A percentile compares a stretch with the other conserved stretches of the same genome.
Conservation (phyloP, 92 coral and sea anemone species). For the Meandrina meandrites region DNA sequence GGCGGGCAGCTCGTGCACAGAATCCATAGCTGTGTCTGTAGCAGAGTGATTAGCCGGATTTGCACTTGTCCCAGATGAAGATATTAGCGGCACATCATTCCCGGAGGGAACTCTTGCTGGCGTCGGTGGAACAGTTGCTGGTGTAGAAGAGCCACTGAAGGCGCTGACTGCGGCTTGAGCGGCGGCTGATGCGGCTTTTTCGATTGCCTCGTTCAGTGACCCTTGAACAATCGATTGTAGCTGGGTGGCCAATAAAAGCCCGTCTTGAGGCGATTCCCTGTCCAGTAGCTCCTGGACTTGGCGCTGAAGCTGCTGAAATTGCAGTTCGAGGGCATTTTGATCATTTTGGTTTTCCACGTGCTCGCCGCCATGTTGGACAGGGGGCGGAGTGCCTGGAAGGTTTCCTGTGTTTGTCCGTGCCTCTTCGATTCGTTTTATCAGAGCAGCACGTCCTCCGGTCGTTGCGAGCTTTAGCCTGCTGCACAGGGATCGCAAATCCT, state of each 20-base stretch:
- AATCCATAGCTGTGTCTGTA: neutral
- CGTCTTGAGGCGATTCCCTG: neutral
- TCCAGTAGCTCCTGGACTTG: too few species aligned
- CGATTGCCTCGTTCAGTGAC: conserved; percentile 12
- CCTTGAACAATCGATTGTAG: neutral
- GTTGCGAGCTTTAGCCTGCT: neutral
- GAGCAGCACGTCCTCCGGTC: too few species aligned
- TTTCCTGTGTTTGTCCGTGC: too few species aligned
- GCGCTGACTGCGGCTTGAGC: conserved; percentile 14
- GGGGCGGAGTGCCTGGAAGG: too few species aligned
- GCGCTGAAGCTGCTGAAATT: too few species aligned
- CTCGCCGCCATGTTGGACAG: too few species aligned
- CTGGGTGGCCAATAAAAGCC: neutral
- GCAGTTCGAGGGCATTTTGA: too few species aligned
- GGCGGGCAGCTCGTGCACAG: conserved; percentile 33
- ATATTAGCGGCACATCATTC: neutral
- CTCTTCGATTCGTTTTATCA: too few species aligned
- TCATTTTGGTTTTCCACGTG: too few species aligned
- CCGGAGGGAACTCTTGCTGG: neutral
- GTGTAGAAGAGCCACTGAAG: conserved; percentile 12
- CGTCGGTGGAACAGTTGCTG: neutral
- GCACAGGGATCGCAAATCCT: too few species aligned
- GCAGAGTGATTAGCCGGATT: neutral
- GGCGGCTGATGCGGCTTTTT: conserved; percentile 1
- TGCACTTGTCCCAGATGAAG: conserved; percentile 11